Conservation (phyloP, 2,888 invertebrate genomes). For the Cylindroiulus punctatus region DNA sequence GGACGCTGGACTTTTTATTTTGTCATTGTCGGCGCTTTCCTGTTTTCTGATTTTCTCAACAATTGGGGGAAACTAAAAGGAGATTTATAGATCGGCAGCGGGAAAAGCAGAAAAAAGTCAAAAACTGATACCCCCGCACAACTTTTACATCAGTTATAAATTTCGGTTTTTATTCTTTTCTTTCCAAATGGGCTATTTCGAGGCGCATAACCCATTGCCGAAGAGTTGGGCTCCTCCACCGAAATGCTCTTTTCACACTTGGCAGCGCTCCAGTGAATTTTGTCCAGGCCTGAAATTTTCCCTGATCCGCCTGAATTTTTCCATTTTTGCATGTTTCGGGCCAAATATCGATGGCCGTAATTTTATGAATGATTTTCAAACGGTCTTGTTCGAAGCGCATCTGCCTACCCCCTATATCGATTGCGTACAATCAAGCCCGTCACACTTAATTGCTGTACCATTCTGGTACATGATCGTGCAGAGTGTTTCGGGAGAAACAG, state of each 20-base stretch:
- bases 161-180: conserved; percentile 43
- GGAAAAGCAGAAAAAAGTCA: not conserved
- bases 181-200: conserved; percentile 42
- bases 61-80: conserved; percentile 49
- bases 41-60: conserved; percentile 52
- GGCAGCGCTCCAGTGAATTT: conserved; percentile 39
- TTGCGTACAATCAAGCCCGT: too few species aligned
- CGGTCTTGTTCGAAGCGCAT: not conserved
- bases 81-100: conserved; percentile 47
- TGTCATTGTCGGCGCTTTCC: conserved; percentile 49
- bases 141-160: conserved; percentile 47
- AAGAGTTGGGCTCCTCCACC: not conserved
- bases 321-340: not conserved
- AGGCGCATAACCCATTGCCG: conserved; percentile 39
- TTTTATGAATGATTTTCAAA: not conserved
- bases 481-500: too few species aligned
- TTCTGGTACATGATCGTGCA: too few species aligned
- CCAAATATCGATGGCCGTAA: not conserved
- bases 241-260: conserved; percentile 30
- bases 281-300: not conserved
- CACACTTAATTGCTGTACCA: too few species aligned
- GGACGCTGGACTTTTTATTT: conserved; percentile 44
- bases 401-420: too few species aligned
- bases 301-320: not conserved
- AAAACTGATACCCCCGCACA: conserved; percentile 44